Evolutionary conservation across 2,797 vertebrate genomes (phyloP).

Genomic region (Neosilurus hyrtlii): DNA sequence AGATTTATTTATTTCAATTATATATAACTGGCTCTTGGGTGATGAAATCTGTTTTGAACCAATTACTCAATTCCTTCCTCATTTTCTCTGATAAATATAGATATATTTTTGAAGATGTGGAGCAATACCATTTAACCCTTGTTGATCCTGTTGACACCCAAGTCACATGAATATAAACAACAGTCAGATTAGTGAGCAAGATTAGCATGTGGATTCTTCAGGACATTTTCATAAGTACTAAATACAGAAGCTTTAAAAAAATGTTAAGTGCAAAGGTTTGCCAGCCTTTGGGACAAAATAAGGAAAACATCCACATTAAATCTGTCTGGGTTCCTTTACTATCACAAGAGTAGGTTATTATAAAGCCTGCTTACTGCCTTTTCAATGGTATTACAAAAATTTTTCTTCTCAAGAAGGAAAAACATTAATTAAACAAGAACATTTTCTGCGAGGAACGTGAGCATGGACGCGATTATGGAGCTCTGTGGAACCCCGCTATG

Average conservation of each 20-base stretch:
- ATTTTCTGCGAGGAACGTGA: too few species aligned
- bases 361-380: not conserved
- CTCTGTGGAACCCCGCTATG: too few species aligned
- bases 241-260: not conserved
- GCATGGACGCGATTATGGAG: too few species aligned
- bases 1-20: not conserved
- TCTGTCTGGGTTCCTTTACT: not conserved
- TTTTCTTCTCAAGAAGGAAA: too few species aligned
- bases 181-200: not conserved
- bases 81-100: not conserved
- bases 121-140: not conserved
- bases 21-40: not conserved
- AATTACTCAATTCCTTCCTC: not conserved
- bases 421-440: too few species aligned
- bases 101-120: not conserved
- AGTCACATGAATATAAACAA: not conserved
- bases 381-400: too few species aligned
- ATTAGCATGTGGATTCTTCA: not conserved
- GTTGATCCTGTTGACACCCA: too few species aligned
- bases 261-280: not conserved
- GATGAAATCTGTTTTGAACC: not conserved
- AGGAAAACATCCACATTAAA: not conserved
- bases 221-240: not conserved
- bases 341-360: not conserved
- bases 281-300: not conserved